Evolutionary conservation across 1,140 invertebrate species (phyloP), one percentile per base, ranked within the genome.

Genomic region (Drosophila prosaltans): DNA sequence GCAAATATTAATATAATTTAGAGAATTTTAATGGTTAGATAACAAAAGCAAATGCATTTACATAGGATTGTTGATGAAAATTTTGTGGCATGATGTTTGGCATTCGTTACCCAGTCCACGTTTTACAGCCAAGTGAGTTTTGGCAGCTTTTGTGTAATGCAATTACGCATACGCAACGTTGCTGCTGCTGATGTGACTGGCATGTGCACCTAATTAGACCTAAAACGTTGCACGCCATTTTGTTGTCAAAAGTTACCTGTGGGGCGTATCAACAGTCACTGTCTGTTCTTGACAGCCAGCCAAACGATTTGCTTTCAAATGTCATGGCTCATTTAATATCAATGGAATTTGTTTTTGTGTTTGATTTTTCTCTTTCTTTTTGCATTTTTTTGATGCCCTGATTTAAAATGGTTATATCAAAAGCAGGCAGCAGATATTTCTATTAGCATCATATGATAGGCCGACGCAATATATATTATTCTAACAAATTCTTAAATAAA

Each of bases 321-420:
- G 54, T 48, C 69, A 80, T 69, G 54, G 36, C 83, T 88, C 83
- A 86, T 86, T 86, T 80, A 80, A 67, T 74, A 41, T 59, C 61
- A 77, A 82, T 80, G 51, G 41, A 60, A 32, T 57, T 59, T 43
- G 28, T 16, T 61, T n/a, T 54, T 11, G 11, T 7, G 2, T 5
- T n/a, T 43, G 11, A 11, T 4, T 58, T 21, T 21, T 58, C 6
- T 30, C 32, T 36, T 24, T 39, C 32, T 7, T 30, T 3, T 57
- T 4, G 16, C 16, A 16, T 55, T 24, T 26, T 11, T 30, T 30
- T 61, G 58, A 36, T 63, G 36, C 40, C n/a, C 40, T 40, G 45
- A 51, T 8, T 8, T 8, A 8, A 26, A 51, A n/a, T 4, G 41
- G 24, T 26, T 21, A 26, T 51, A 10, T 10, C 24, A 51, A 51